A percentile compares a stretch with the other conserved stretches of the same genome.
These are phyloP conservation scores for Polypedilum pembai DNA, from an alignment of 1,140 invertebrate species.

Conservation along the genomic window DNA sequence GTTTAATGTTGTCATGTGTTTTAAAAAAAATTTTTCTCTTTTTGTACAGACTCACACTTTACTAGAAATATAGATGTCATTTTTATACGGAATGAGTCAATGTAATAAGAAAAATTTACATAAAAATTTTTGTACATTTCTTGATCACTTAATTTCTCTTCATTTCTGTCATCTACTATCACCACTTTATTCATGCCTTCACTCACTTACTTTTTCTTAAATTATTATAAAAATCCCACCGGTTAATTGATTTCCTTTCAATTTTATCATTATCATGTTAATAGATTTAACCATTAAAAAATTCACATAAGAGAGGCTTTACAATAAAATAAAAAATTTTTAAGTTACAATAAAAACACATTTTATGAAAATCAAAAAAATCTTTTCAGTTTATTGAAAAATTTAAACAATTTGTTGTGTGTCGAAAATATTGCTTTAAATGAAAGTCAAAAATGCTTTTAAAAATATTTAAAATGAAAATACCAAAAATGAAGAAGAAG, in stretches of 20 bases:
- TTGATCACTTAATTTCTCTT: no score
- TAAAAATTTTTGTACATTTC: no score
- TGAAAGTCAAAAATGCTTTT: not conserved
- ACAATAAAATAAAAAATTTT: not conserved
- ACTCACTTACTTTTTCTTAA: no score
- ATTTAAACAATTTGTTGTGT: not conserved
- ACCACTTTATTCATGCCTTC: no score
- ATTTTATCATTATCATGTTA: no score
- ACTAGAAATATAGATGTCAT: not conserved
- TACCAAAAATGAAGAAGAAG: not conserved
- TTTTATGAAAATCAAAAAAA: not conserved
- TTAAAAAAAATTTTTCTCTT: not conserved
- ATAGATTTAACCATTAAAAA: no score
- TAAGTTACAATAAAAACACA: not conserved
- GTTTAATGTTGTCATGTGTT: not conserved
- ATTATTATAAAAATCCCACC: no score
- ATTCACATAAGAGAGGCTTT: no score
- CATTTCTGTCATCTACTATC: no score
- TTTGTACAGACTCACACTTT: constrained; percentile 9
- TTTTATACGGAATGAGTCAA: not conserved
- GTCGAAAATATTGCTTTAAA: constrained; percentile 18
- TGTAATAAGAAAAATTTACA: not conserved
- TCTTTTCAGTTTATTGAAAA: not conserved
- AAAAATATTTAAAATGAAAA: not conserved
- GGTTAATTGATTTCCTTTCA: no score